phyloP scores from a whole-genome alignment of 1,140 invertebrate species.

The Panulirus ornatus region DNA sequence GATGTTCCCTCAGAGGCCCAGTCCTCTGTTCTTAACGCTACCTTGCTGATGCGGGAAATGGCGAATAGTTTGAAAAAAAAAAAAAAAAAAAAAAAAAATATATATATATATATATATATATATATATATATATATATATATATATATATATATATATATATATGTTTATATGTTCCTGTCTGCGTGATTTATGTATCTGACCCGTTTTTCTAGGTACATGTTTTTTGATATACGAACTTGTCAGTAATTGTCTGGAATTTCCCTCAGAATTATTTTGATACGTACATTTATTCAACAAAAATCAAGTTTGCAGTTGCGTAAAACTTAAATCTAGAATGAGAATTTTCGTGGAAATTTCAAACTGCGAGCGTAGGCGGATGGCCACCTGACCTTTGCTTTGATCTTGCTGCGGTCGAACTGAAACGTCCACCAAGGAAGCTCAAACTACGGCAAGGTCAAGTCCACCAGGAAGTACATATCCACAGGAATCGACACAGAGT shows the following conservation, averaged over 20 bases:
- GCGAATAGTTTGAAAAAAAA: too few relatives aligned
- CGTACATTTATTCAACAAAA: background rate
- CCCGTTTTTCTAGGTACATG: background rate
- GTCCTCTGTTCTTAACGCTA: too few relatives aligned
- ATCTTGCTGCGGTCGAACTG: too few relatives aligned
- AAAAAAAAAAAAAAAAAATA: constrained; percentile 16
- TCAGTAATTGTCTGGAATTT: background rate
- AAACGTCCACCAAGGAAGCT: too few relatives aligned
- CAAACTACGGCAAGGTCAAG: too few relatives aligned
- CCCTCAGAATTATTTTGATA: background rate
- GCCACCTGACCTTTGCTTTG: too few relatives aligned
- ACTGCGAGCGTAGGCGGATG: too few relatives aligned
- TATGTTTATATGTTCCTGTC: constrained; percentile 11
- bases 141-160: constrained; percentile 38
- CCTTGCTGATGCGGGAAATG: too few relatives aligned
- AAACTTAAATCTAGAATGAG: background rate
- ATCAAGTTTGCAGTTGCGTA: background rate
- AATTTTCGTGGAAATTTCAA: background rate
- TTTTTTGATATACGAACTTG: constrained; percentile 2
- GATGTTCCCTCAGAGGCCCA: too few relatives aligned
- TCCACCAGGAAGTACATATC: too few relatives aligned
- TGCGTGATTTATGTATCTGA: background rate
- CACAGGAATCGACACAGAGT: too few relatives aligned
- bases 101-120: constrained; percentile 45
- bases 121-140: constrained; percentile 43